phyloP scores from a whole-genome alignment of 2,113 vertebrate species.

The Gnathonemus echidnorhynchus region DNA sequence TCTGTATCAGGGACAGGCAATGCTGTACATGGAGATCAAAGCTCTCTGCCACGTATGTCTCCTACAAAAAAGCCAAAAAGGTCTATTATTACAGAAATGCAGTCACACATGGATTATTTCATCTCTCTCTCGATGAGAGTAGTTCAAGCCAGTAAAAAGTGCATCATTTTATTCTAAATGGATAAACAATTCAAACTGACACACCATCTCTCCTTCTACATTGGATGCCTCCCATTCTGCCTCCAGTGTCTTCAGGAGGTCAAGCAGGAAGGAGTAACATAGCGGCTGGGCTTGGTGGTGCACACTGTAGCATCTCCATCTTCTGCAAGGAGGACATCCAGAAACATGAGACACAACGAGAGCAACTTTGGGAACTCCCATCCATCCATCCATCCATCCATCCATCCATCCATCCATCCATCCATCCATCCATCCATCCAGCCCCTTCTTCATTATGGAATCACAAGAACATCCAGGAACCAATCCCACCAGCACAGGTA shows the following conservation, averaged over 20 bases:
- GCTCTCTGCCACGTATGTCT: conserved; percentile 73
- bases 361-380: neutral
- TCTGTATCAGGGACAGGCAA: conserved; percentile 72
- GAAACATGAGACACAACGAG: neutral
- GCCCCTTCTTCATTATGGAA: neutral
- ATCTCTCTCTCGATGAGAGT: neutral
- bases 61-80: conserved; percentile 54
- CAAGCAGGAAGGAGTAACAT: conserved; percentile 75
- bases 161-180: neutral
- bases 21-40: conserved; percentile 77
- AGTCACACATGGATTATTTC: neutral
- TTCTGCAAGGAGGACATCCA: conserved; percentile 45
- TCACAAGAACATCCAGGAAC: neutral
- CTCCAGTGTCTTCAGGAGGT: conserved; percentile 71
- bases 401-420: too few relatives aligned
- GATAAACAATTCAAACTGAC: conserved; percentile 25
- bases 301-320: conserved; percentile 80
- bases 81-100: conserved; percentile 18
- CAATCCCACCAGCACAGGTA: neutral
- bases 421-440: neutral
- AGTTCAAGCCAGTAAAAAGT: neutral
- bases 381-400: neutral
- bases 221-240: conserved; percentile 66
- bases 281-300: conserved; percentile 70
- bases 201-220: conserved; percentile 72